Base-by-base conservation (phyloP, 2,888 invertebrate species). In the Aplocera efformata region DNA sequence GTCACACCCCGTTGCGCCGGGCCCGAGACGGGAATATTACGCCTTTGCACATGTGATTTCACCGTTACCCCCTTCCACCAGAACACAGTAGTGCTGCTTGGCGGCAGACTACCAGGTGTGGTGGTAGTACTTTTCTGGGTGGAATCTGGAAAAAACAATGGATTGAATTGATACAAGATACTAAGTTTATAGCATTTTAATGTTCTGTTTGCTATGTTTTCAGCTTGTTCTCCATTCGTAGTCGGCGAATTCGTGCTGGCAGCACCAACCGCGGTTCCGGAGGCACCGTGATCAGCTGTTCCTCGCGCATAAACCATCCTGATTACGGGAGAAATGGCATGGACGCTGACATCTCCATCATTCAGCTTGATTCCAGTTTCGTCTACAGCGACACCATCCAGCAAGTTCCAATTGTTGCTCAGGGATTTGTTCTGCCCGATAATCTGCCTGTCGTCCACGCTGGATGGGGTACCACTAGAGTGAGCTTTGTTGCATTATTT, bases 231-330 rank as follows among this genome's bases (percentile, higher is more conserved):
- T 1, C 7, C 0, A 7, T 39, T 1, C 1, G n/a, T 1, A 41
- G 24, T 37, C 63, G 65, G 6, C 70, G 66, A 11, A 56, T 71
- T 36, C 54, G 71, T 4, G 67, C 67, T 4, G 70, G 70, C 0
- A 27, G 63, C 21, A 58, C 57, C 21, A 50, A 34, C 30, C 57
- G 66, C 4, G 58, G 56, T 33, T 30, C 44, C 0, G 70, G 67
- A 0, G 73, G 73, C 1, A 37, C 42, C 10, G 41, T 60, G 10
- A 10, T 54, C 11, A 8, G 34, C n/a, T 67, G 6, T 21, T 8
- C 0, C n/a, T 33, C 0, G 54, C 39, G n/a, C 4, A 7, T 50
- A 33, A 67, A 66, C 50, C 72, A 74, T 43, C 63, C 67, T 1
- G 11, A 48, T 0, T 75, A 64, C 50, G 58, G 60, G 8, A 1